Base-by-base conservation (phyloP, 2,113 vertebrate species). In the Zosterops borbonicus region DNA sequence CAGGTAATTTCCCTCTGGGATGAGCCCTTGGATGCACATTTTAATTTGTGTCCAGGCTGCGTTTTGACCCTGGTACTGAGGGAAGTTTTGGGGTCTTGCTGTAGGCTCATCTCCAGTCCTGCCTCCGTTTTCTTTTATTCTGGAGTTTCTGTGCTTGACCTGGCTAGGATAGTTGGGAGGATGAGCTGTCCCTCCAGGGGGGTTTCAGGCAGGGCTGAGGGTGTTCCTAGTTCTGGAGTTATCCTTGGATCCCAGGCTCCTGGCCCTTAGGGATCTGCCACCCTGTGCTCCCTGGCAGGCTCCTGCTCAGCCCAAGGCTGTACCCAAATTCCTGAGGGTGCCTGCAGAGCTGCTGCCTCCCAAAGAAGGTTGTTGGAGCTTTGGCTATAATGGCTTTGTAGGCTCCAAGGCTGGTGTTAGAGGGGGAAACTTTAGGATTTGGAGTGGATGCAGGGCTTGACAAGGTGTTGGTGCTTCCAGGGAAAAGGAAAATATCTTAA, bases 1-100 rank as follows among this genome's bases (percentile, higher is more conserved):
- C 63, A 53, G 75, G 71, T 53, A 49, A 14, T 13, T 47, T 23
- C 6, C 6, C 4, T 24, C 31, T 60, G 28, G 41, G 29, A 14
- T 22, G 23, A 47, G 4, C 6, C 3, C 9, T 63, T 46, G 14
- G 11, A 5, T n/a, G 41, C 3, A 3, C 0, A 0, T 4, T 80
- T 47, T 2, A 2, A 29, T 46, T 83, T 56, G 9, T 39, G 42
- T 31, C 11, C 2, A 63, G 39, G 3, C 17, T 49, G 67, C 28
- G 14, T 13, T 77, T 77, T 73, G 41, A 11, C 4, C 6, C 5
- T 39, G 39, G 31, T 47, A 4, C 1, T 69, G 9, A 4, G 6
- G 8, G 4, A 7, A 22, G 10, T 11, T 5, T 64, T 28, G 58
- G 42, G 25, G 10, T 41, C 24, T 29, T 22, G 5, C 7, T 70